Base-by-base conservation (phyloP, 2,888 invertebrate genomes). In the Nowickia ferox region DNA sequence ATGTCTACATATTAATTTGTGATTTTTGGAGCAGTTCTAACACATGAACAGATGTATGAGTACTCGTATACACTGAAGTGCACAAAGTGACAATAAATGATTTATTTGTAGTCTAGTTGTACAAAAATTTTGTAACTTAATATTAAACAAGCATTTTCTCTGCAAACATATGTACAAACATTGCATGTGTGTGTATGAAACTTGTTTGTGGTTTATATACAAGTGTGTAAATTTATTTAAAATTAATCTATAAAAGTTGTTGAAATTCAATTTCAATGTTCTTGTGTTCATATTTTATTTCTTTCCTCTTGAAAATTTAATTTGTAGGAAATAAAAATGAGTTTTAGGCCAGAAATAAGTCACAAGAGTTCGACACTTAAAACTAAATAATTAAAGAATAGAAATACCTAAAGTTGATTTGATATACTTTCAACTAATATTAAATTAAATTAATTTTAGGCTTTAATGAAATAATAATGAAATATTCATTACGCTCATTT, bases 71-170 rank as follows among this genome's bases (percentile, higher is more conserved):
- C 9, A 57, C 46, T 11, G 48, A 38, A 19, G 15, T 72, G 51
- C 59, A 42, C 11, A 74, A 81, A 84, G 59, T 76, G 71, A 80
- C 79, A 86, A 83, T 84, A 84, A 81, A 74, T 84, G 81, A 81
- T 80, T 81, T 84, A 77, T 57, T 71, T 83, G 38, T 30, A 15
- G 6, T 10, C 17, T 38, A 40, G 30, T 65, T n/a, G 55, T 19
- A 22, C 68, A 75, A 69, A 61, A 80, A 19, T 66, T 40, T 74
- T 51, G 48, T 22, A 66, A 57, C 57, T 72, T 57, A 65, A 48
- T 80, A 22, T 65, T 63, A 11, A 9, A 42, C 6, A 55, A 17
- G 42, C 9, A n/a, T 38, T 9, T 11, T 8, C 38, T 11, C 4
- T 30, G 42, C 2, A 46, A 9, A 1, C 9, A 40, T 44, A 19